phyloP scores from a whole-genome alignment of 2,113 vertebrate genomes.

The Aythya baeri region DNA sequence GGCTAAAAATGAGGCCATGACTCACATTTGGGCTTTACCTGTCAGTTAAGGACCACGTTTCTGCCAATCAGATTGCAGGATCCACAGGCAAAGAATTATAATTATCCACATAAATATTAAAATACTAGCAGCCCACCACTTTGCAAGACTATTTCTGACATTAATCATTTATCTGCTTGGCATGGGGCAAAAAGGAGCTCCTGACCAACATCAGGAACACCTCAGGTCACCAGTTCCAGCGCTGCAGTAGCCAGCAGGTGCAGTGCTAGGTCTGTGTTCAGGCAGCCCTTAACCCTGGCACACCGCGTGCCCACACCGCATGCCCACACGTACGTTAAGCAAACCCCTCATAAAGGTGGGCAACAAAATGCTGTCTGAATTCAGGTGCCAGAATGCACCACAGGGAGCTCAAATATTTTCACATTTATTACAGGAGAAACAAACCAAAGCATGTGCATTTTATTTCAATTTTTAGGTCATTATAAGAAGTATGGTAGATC shows the following conservation, averaged over 20 bases:
- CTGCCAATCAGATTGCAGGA: conserved; percentile 18
- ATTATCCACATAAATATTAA: neutral
- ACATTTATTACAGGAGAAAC: neutral
- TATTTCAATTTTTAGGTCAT: neutral
- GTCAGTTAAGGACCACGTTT: neutral
- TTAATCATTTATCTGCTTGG: neutral
- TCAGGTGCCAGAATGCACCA: neutral
- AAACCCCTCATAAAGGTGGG: neutral
- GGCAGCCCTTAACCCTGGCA: neutral
- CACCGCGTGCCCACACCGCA: accelerated
- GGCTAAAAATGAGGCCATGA: conserved; percentile 17
- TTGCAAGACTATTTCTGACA: neutral
- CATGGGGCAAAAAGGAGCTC: neutral
- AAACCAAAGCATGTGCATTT: accelerated
- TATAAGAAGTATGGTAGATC: neutral
- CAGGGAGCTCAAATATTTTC: neutral
- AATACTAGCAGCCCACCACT: neutral
- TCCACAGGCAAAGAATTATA: conserved; percentile 9
- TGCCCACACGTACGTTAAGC: neutral
- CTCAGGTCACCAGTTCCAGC: neutral
- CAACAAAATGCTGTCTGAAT: neutral
- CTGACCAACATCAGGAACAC: neutral
- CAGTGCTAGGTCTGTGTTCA: neutral
- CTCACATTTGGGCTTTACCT: neutral
- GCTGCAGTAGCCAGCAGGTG: neutral